These are phyloP conservation scores for Ischnura elegans DNA, from an alignment of 2,888 invertebrate genomes.

Conservation along the genomic window DNA sequence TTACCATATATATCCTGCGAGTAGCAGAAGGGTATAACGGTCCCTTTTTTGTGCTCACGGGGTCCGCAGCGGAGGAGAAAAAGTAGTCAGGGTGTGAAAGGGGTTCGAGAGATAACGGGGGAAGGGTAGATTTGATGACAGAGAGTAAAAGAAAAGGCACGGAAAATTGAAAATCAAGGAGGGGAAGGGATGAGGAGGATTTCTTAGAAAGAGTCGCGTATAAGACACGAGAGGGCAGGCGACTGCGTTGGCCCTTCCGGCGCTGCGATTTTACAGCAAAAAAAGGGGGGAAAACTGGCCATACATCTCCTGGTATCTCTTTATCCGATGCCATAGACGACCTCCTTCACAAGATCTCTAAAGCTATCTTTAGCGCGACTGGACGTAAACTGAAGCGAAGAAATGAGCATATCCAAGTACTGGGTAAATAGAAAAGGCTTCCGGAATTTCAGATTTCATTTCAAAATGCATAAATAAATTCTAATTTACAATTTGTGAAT, in stretches of 20 bases:
- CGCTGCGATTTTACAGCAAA: neutral
- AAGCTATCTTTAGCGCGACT: neutral
- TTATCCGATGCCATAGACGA: neutral
- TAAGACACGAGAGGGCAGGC: neutral
- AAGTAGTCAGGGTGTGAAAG: slow-evolving; percentile 51
- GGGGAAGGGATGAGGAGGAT: neutral
- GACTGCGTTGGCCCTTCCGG: neutral
- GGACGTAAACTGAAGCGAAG: neutral
- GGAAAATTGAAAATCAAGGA: slow-evolving; percentile 5
- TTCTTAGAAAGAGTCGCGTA: neutral
- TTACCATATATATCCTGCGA: slow-evolving; percentile 50
- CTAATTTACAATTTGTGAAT: no score
- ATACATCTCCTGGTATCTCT: neutral
- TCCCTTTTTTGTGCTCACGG: slow-evolving; percentile 41
- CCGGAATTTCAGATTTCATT: no score
- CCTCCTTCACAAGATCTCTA: neutral
- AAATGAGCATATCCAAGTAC: neutral
- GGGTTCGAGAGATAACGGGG: slow-evolving; percentile 45
- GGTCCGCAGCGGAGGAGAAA: neutral
- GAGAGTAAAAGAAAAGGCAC: slow-evolving; percentile 48
- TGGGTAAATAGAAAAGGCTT: no score
- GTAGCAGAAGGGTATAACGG: slow-evolving; percentile 25
- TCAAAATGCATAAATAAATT: no score
- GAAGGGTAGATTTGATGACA: slow-evolving; percentile 43
- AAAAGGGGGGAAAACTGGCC: neutral